phyloP scores from a whole-genome alignment of 2,797 vertebrate species.

The Hybognathus amarus region DNA sequence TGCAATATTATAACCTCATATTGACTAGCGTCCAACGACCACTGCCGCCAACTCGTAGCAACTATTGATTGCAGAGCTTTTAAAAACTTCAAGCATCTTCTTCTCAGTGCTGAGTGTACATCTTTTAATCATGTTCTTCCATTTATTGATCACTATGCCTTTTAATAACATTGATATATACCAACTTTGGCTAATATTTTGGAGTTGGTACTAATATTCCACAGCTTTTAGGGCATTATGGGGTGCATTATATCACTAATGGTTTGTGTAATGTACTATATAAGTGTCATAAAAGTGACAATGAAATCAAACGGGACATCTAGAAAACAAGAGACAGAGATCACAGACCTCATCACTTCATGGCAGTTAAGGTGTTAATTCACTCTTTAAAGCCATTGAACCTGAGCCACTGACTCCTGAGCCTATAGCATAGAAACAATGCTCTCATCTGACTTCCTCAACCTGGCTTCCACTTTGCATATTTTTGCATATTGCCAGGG shows the following conservation, averaged over 20 bases:
- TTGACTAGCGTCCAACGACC: conserved; percentile 49
- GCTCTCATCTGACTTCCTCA: conserved; percentile 75
- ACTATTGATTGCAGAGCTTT: conserved; percentile 53
- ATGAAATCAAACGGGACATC: conserved; percentile 22
- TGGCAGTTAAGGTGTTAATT: conserved; percentile 65
- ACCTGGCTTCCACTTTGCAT: conserved; percentile 71
- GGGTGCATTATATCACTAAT: neutral
- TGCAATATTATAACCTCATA: conserved; percentile 46
- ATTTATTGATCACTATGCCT: conserved; percentile 39
- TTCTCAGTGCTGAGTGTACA: conserved; percentile 28
- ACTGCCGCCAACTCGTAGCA: conserved; percentile 32
- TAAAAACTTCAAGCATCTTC: conserved; percentile 43
- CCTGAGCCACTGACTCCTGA: conserved; percentile 63
- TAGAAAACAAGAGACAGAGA: conserved; percentile 16
- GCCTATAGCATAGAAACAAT: conserved; percentile 74
- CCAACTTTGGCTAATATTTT: conserved; percentile 1
- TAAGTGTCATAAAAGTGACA: neutral
- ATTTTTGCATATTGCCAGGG: conserved; percentile 70
- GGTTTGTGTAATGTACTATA: neutral
- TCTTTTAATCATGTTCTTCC: conserved; percentile 44
- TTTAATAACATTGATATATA: conserved; percentile 25
- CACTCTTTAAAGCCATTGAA: conserved; percentile 65
- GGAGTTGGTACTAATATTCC: conserved; percentile 6
- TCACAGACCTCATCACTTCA: conserved; percentile 39
- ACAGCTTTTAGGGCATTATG: conserved; percentile 15